Percentiles rank a stretch among this genome's conserved stretches.
phyloP scores from a whole-genome alignment of 2,797 vertebrate genomes.

The Cuculus canorus region DNA sequence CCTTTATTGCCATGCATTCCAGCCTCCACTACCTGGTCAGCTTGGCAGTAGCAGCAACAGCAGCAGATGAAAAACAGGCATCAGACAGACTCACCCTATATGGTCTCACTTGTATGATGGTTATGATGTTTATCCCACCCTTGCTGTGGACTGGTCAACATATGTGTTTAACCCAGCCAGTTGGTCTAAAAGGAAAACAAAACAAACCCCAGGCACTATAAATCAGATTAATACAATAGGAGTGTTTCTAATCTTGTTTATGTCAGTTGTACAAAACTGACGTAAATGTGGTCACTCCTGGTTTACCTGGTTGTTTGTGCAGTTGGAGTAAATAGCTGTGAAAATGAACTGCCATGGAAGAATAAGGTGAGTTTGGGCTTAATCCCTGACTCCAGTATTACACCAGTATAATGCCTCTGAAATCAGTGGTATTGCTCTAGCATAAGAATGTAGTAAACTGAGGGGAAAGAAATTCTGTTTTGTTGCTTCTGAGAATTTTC shows the following conservation, averaged over 20 bases:
- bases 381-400: neutral
- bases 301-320: neutral
- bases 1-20: neutral
- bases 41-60: conserved; percentile 42
- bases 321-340: neutral
- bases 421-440: neutral
- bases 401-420: neutral
- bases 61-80: conserved; percentile 23
- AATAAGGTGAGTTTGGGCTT: neutral
- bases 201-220: neutral
- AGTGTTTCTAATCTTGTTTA: conserved; percentile 10
- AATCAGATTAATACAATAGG: conserved; percentile 13
- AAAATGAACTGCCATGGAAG: neutral
- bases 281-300: neutral
- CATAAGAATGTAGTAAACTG: neutral
- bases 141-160: neutral
- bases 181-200: neutral
- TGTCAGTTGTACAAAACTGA: neutral
- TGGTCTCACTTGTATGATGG: neutral
- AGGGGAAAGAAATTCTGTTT: conserved; percentile 16
- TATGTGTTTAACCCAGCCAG: conserved; percentile 2
- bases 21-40: conserved; percentile 2
- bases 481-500: conserved; percentile 45
- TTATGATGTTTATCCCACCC: neutral
- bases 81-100: conserved; percentile 26